Evolutionary conservation across 2,797 vertebrate genomes (phyloP).

Genomic region (Eulemur albifrons): DNA sequence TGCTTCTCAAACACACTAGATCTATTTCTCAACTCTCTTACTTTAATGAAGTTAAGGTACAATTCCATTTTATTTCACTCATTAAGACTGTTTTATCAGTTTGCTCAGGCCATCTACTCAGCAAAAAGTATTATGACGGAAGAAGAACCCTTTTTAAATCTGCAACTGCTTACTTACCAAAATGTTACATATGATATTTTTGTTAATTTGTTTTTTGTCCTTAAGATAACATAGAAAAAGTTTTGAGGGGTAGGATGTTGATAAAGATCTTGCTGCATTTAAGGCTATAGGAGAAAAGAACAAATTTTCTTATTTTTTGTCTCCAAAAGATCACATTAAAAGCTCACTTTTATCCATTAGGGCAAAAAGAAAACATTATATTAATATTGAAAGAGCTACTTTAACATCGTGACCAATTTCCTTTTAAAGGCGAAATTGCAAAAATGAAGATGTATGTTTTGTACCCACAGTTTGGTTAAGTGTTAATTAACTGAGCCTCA

Average conservation of each 20-base stretch:
- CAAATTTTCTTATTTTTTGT: not conserved
- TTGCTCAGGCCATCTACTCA: not conserved
- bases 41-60: not conserved
- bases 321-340: not conserved
- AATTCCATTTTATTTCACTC: not conserved
- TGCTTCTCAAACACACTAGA: not conserved
- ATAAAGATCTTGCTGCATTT: not conserved
- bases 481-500: slow-evolving; percentile 1
- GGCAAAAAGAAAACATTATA: not conserved
- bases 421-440: not conserved
- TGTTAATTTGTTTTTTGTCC: not conserved
- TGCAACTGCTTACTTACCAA: not conserved
- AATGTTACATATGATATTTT: not conserved
- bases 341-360: not conserved
- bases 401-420: not conserved
- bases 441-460: not conserved
- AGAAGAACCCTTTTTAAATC: not conserved
- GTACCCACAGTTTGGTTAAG: not conserved
- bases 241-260: not conserved
- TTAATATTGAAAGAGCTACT: not conserved
- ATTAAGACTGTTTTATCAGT: not conserved
- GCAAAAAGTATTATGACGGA: not conserved
- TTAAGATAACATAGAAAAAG: not conserved
- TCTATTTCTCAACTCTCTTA: not conserved
- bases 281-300: not conserved